Evolutionary conservation across 1,140 invertebrate genomes (phyloP), one percentile per base, ranked within the genome.

Genomic region (Nephila pilipes): DNA sequence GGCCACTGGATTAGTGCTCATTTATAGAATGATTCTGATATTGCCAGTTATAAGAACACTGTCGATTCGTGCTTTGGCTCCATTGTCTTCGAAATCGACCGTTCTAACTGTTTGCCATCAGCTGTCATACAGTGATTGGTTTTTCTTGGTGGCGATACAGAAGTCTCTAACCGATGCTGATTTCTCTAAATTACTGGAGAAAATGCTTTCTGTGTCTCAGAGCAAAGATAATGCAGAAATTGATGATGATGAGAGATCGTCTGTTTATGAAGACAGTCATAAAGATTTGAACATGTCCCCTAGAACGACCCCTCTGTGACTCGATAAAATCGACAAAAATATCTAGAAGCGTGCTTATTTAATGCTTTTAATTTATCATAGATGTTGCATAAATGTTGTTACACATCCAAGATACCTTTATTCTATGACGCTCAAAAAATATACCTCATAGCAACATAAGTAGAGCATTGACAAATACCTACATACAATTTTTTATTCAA

Each of bases 61-160:
- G 38, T n/a, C 80, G 20, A 1, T 90, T 4, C 22, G 54, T 1
- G 14, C 29, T 6, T 55, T 80, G 1, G 25, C 63, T n/a, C 65
- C 88, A 12, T n/a, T 90, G 6, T 25, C 32, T 57, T 25, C 36
- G n/a, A 90, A 58, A 36, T 90, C 88, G 3, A 90, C 65, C n/a
- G 63, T 80, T 0, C 38, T 20, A 4, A 20, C 46, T 8, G 25
- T 90, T 0, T 90, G 88, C 36, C 38, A 79, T 36, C 63, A 57
- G n/a, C 18, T 80, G 12, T 32, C 69, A 8, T 90, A 90, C 88
- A 60, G 88, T 29, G 88, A 90, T 32, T 90, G 88, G 88, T 79
- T 90, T 32, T 90, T 90, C 14, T 22, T 88, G 63, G 55, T 57
- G 10, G 65, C 69, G 16, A 14, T 79, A 20, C 65, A 58, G 6